Base-by-base conservation (phyloP, 2,888 invertebrate genomes). In the Rhamnusium bicolor region DNA sequence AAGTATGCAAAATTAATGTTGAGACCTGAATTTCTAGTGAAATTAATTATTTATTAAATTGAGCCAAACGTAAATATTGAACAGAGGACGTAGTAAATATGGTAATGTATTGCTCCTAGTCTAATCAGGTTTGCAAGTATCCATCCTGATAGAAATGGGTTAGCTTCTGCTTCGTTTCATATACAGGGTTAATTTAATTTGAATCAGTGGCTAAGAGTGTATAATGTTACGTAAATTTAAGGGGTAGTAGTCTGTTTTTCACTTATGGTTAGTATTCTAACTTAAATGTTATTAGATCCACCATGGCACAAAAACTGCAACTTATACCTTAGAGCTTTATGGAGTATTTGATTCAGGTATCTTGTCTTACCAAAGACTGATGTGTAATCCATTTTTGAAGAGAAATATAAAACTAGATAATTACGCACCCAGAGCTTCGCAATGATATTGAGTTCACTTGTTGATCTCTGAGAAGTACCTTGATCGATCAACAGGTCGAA, bases 1-100 rank as follows among this genome's bases (percentile, higher is more conserved):
- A 74, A 74, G 32, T 75, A 73, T 60, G 73, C 70, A 74, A 71
- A 76, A 74, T 74, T 76, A 72, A 70, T 70, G 72, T 63, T 72
- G 70, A 72, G 69, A 66, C 65, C 73, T 72, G 65, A 53, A 63
- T 62, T 61, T 66, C 12, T 51, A 16, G 12, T 51, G 61, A 58
- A 68, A 74, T 74, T 74, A 74, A 74, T 74, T 74, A 71, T 53
- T 51, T 65, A 65, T 53, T 53, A 65, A 65, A 65, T 65, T 32
- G 27, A 29, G 65, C 27, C 51, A 8, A 32, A 32, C 65, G 65
- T 65, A 65, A 16, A 18, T 51, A 29, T 65, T 32, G 29, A 32
- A 12, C 19, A 12, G 16, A 12, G 49, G 51, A 8, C 49, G 18
- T n/a, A 16, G 49, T 6, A 40, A 19, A 62, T 62, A 19, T 18